Base-by-base conservation (phyloP, 2,888 invertebrate genomes). In the Cephus runcator region DNA sequence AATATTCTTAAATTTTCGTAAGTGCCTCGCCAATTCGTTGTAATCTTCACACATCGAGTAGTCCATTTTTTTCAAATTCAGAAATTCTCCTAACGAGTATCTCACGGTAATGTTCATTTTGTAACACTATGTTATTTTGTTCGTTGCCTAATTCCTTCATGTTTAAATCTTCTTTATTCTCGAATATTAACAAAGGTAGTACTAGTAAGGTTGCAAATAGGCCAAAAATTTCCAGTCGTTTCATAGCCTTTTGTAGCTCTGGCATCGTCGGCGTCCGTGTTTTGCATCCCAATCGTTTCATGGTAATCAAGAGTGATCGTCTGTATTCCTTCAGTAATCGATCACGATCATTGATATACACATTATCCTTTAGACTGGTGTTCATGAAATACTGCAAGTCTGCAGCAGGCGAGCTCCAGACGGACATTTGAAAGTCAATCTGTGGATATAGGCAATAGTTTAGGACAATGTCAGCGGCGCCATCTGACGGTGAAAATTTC, bases 351-450 rank as follows among this genome's bases (percentile, higher is more conserved):
- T 85, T 77, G 0, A 82, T 34, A 23, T 81, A 77, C 4, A 88
- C 83, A 0, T 88, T 84, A 30, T 83, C 81, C 11, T 79, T 76
- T 15, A 85, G 77, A 75, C 92, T 93, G 0, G 92, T 92, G 30
- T 90, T 89, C 34, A 92, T 84, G 81, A 93, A 93, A 82, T 93
- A 93, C 76, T 88, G 91, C 31, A 93, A 82, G 85, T 93, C 93
- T 33, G 92, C 79, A 1, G 91, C 92, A 12, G 93, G 92, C 69
- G 92, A 91, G 9, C 89, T 85, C 81, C 91, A 93, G 40, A 87
- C 77, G 74, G 90, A 89, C 79, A 92, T 78, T 89, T 93, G 93
- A 79, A 92, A 93, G 83, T 93, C 93, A 75, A 93, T 92, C 93
- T 93, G 86, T 0, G 6, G 1, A 40, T 4, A 40, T 6, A 0